Conservation (phyloP, 2,797 vertebrate genomes). For the Momotus momota region DNA sequence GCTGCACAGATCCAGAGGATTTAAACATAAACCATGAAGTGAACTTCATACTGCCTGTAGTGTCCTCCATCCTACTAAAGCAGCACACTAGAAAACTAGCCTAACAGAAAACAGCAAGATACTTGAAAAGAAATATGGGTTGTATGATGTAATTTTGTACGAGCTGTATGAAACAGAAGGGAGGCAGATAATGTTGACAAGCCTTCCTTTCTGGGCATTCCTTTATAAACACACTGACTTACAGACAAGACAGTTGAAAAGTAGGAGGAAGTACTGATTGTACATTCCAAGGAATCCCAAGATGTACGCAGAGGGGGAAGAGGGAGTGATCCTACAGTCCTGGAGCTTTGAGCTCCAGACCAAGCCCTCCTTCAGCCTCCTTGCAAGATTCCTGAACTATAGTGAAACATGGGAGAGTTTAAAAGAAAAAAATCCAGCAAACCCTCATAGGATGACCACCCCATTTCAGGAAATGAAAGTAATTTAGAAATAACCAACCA, state of each 20-base stretch:
- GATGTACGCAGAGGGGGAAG: accelerated
- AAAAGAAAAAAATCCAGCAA: not conserved
- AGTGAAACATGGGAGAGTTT: not conserved
- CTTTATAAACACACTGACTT: not conserved
- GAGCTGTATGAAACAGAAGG: not conserved
- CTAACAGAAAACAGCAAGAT: not conserved
- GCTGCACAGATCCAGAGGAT: not conserved
- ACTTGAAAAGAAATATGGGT: not conserved
- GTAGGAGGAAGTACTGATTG: not conserved
- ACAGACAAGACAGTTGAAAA: not conserved
- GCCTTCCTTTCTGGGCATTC: not conserved
- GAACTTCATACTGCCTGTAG: not conserved
- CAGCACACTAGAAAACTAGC: not conserved
- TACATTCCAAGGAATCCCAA: not conserved
- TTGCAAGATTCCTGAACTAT: not conserved
- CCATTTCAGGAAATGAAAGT: conserved; percentile 38
- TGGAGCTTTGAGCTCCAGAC: not conserved
- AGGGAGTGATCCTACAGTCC: not conserved
- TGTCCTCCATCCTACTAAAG: not conserved
- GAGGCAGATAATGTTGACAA: not conserved
- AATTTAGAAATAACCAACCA: conserved; percentile 45
- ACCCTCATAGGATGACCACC: not conserved
- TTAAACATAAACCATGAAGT: not conserved
- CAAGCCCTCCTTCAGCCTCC: not conserved
- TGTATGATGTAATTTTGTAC: not conserved